Conservation (phyloP, 2,113 vertebrate genomes). For the Plectropomus leopardus region DNA sequence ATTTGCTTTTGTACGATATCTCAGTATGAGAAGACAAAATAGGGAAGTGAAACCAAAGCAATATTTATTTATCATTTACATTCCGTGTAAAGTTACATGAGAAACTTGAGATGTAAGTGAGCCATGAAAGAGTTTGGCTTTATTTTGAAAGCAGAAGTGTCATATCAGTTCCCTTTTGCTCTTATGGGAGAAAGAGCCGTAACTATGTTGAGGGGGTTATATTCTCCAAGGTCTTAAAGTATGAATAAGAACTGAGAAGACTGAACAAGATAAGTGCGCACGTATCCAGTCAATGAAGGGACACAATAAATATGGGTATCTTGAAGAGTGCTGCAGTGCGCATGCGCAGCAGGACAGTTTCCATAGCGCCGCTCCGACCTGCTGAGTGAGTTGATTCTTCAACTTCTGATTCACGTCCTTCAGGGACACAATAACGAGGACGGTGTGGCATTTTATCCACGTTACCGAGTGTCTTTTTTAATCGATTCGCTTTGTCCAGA, state of each 20-base stretch:
- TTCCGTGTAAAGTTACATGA: neutral
- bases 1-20: neutral
- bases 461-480: neutral
- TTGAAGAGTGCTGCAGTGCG: neutral
- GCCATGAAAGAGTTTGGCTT: neutral
- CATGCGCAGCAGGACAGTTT: conserved; percentile 70
- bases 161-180: conserved; percentile 5
- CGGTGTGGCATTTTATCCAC: neutral
- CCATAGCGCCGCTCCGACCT: conserved; percentile 70
- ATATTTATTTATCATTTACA: neutral
- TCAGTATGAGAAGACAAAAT: neutral
- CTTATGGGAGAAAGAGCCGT: neutral
- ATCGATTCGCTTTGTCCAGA: rapidly evolving
- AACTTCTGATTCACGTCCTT: conserved; percentile 60
- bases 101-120: neutral
- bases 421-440: neutral
- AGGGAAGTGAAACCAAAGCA: conserved; percentile 43
- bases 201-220: neutral
- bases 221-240: neutral
- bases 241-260: neutral
- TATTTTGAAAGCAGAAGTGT: conserved; percentile 60
- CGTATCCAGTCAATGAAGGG: neutral
- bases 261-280: neutral
- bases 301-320: neutral
- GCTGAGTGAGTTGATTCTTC: conserved; percentile 68